Conservation (phyloP, 2,797 vertebrate genomes). For the Epinephelus malabaricus region DNA sequence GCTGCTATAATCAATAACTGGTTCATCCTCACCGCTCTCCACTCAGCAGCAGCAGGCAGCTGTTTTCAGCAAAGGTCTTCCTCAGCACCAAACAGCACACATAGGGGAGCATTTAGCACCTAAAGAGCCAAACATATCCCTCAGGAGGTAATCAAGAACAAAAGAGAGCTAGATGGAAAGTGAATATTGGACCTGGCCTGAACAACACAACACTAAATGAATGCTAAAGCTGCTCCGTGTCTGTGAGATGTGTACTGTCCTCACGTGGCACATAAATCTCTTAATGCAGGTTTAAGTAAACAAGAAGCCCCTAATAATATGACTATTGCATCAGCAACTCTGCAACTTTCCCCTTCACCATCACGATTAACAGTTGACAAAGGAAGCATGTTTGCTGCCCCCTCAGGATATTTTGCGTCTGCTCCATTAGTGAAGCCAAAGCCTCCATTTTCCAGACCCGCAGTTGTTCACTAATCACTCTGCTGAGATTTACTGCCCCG, state of each 20-base stretch:
- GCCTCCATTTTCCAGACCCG: slow-evolving; percentile 53
- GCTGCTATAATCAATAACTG: slow-evolving; percentile 6
- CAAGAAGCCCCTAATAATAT: slow-evolving; percentile 7
- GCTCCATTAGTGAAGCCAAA: slow-evolving; percentile 57
- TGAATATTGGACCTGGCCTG: not conserved
- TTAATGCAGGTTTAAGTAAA: slow-evolving; percentile 11
- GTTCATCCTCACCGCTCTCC: not conserved
- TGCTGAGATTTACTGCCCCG: slow-evolving; percentile 70
- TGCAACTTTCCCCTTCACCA: slow-evolving; percentile 11
- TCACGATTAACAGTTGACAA: slow-evolving; percentile 32
- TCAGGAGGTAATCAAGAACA: not conserved
- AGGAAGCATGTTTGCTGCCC: slow-evolving; percentile 41
- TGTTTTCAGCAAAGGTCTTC: not conserved
- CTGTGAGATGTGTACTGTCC: not conserved
- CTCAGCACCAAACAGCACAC: not conserved
- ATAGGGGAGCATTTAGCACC: not conserved
- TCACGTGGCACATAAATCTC: not conserved
- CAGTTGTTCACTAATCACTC: slow-evolving; percentile 74
- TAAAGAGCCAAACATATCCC: not conserved
- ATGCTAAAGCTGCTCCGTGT: not conserved
- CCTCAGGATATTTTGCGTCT: slow-evolving; percentile 60
- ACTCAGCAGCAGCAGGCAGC: not conserved
- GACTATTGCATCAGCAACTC: slow-evolving; percentile 34
- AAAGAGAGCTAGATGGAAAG: not conserved
- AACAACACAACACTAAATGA: slow-evolving; percentile 1